Evolutionary conservation across 2,113 vertebrate genomes (phyloP), one percentile per base, ranked within the genome.

Genomic region (Holacanthus passer): DNA sequence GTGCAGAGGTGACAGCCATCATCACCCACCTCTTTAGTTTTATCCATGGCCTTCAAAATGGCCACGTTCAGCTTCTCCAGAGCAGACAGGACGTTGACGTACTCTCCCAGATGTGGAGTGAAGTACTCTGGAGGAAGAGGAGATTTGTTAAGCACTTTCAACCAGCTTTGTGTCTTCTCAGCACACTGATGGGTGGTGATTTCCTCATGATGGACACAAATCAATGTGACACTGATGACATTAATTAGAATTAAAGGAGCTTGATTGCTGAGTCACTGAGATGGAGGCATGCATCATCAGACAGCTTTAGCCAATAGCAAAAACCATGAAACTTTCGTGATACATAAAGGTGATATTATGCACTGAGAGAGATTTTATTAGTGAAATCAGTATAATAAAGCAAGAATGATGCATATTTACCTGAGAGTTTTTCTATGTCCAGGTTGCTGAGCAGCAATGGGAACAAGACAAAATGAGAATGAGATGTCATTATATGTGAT

Each of bases 41-140:
- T 96, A 88, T 99, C 98, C 98, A 99, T 99, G 70, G 98, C 98
- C 75, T 96, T 95, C 74, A 99, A 94, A 84, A 99, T 97, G 0
- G 97, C 96, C 2, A 96, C 90, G 43, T 99, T 99, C 65, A 99
- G 96, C 1, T 96, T 93, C 77, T 99, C 97, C 92, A 99, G 90
- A 0, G 98, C 97, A 0, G 97, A 97, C 69, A 99, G 93, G 79
- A 99, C 98, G 0, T 96, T 96, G 83, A 94, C 95, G 31, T 98
- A 99, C 85, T 98, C 96, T 3, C 98, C 98, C 1, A 99, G 94
- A 89, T 97, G 97, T 0, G 96, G 94, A 2, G 96, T 96, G 92
- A 99, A 99, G 94, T 99, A 98, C 82, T 97, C 98, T 99, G 92
- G 9, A 67, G 35, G 58, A 63, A 53, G 32, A 58, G 20, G 41